Conservation (phyloP, 2,888 invertebrate species). For the Oxytorus armatus region DNA sequence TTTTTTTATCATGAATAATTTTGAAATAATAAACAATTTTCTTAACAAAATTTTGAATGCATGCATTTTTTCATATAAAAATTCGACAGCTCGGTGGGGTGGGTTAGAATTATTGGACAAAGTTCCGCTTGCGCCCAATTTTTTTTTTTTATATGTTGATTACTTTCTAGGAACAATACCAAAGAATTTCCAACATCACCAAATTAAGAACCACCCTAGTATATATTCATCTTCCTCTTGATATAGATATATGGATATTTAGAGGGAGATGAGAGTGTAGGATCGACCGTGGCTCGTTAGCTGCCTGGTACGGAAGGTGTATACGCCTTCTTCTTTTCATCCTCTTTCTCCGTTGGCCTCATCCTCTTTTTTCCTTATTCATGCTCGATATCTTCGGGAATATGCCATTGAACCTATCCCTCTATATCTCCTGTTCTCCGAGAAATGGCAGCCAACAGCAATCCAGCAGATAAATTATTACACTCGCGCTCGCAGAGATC, state of each 20-base stretch:
- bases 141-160: no score
- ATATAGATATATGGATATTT: slow-evolving; percentile 4
- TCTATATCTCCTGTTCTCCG: slow-evolving; percentile 26
- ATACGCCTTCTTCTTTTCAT: slow-evolving; percentile 47
- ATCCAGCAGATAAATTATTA: slow-evolving; percentile 63
- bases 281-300: slow-evolving; percentile 68
- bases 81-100: no score
- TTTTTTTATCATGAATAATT: no score
- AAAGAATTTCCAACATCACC: no score
- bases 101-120: no score
- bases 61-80: no score
- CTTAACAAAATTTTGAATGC: no score
- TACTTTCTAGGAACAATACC: no score
- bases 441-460: slow-evolving; percentile 47
- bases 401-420: slow-evolving; percentile 42
- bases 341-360: slow-evolving; percentile 47
- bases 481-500: slow-evolving; percentile 49
- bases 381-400: slow-evolving; percentile 59
- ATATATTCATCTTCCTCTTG: no score
- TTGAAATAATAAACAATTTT: no score
- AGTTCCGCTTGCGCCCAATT: no score
- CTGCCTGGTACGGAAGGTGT: slow-evolving; percentile 60
- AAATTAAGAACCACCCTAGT: no score
- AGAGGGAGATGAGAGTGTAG: slow-evolving; percentile 21
- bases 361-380: slow-evolving; percentile 54